Evolutionary conservation across 1,140 invertebrate genomes (phyloP), one percentile per base, ranked within the genome.

Genomic region (Mactra quadrangularis): DNA sequence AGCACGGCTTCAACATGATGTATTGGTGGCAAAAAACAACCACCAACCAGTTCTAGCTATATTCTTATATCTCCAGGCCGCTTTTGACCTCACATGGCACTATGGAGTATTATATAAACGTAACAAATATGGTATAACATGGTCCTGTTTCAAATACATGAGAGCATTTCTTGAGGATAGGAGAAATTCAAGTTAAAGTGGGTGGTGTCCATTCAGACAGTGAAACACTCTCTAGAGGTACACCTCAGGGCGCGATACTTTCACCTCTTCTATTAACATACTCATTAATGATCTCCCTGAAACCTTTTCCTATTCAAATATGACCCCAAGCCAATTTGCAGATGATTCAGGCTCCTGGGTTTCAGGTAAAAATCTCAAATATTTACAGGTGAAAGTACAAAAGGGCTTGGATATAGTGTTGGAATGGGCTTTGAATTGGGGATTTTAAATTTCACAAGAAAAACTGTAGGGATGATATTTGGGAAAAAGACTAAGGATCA

Each of bases 371-470:
- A 75, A 75, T 47, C n/a, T 76, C 19, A 47, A 29, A 15, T 13
- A 57, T 25, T 11, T 74, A 45, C 27, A 22, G 0, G 27, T 60
- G 35, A 27, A 59, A 38, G 38, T 35, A 60, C 55, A 76, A 22
- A 41, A 35, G 25, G 72, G 38, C 3, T 17, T 38, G n/a, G 53
- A 57, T n/a, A 6, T 17, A 13, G 3, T 74, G 22, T 45, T 2
- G 55, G 41, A 35, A 4, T 76, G 25, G 72, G 38, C 55, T 33
- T 45, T 29, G 45, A 25, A 76, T 19, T 76, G 41, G 33, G 72
- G 72, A 29, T 76, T 76, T 33, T 60, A 76, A 76, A 45, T 76
- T 15, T 60, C 55, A 27, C n/a, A 76, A 27, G 29, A 76, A 76
- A 76, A 76, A 76, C 72, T 38, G 55, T 76, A 45, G 55, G 35